phyloP scores from a whole-genome alignment of 1,140 invertebrate species.

The Listronotus oregonensis region DNA sequence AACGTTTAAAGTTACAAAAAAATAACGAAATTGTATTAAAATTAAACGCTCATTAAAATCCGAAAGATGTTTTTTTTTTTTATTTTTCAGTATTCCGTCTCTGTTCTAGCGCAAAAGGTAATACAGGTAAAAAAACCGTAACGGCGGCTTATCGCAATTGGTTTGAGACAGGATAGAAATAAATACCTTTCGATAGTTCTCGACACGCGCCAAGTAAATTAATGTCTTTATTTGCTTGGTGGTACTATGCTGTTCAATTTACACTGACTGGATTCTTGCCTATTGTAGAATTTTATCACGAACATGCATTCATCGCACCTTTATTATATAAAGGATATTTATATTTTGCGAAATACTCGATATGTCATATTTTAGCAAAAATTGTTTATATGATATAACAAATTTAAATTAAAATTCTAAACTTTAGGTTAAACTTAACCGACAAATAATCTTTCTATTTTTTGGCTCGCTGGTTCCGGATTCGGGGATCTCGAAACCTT shows the following conservation, averaged over 20 bases:
- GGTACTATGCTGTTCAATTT: background rate
- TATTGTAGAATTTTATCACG: constrained; percentile 14
- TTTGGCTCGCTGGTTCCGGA: too few relatives aligned
- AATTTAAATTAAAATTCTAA: too few relatives aligned
- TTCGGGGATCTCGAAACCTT: too few relatives aligned
- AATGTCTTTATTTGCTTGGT: constrained; percentile 9
- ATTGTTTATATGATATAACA: too few relatives aligned
- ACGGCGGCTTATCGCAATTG: constrained; percentile 1
- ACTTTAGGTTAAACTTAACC: too few relatives aligned
- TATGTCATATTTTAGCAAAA: too few relatives aligned
- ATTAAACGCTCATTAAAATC: too few relatives aligned
- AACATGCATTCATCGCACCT: constrained; percentile 8
- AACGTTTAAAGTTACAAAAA: too few relatives aligned
- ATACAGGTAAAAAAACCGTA: background rate
- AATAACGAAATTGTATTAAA: too few relatives aligned
- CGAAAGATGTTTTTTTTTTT: too few relatives aligned
- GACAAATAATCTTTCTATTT: too few relatives aligned
- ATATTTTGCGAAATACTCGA: too few relatives aligned
- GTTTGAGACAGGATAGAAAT: constrained; percentile 6
- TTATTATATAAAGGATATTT: constrained; percentile 1
- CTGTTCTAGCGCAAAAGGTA: background rate
- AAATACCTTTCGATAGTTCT: constrained; percentile 5
- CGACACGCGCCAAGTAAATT: constrained; percentile 5
- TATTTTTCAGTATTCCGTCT: background rate
- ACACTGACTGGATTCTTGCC: background rate